A percentile compares a stretch with the other conserved stretches of the same genome.
These are phyloP conservation scores for Pseudoatta argentina DNA, from an alignment of 1,140 invertebrate genomes.

Conservation along the genomic window DNA sequence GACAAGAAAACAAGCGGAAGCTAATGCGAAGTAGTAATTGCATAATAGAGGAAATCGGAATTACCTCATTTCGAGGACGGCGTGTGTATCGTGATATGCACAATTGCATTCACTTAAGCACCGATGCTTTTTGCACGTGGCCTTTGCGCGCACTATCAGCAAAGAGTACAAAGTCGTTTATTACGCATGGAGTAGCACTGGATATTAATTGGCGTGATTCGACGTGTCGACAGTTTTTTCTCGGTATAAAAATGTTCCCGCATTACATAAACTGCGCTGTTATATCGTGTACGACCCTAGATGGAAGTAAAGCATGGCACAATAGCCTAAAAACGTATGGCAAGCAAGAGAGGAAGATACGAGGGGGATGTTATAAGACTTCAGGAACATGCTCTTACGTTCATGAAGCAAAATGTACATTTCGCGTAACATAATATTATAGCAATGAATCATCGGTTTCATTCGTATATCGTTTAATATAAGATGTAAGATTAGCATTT, in stretches of 20 bases:
- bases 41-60: constrained; percentile 58
- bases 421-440: neutral
- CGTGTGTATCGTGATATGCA: constrained; percentile 36
- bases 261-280: constrained; percentile 22
- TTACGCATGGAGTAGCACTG: constrained; percentile 29
- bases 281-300: neutral
- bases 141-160: constrained; percentile 25
- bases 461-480: neutral
- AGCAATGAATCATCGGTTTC: neutral
- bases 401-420: constrained; percentile 33
- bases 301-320: constrained; percentile 23
- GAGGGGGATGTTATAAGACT: constrained; percentile 12
- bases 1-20: constrained; percentile 45
- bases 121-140: constrained; percentile 37
- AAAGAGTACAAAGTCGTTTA: constrained; percentile 55
- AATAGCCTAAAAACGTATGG: neutral
- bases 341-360: constrained; percentile 6
- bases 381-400: constrained; percentile 12
- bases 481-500: neutral
- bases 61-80: constrained; percentile 42
- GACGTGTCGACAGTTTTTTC: constrained; percentile 38
- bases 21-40: constrained; percentile 48
- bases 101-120: constrained; percentile 48
- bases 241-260: constrained; percentile 16
- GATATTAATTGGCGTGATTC: constrained; percentile 57